Base-by-base conservation (phyloP, 2,888 invertebrate species). In the Liodrosophila aerea region DNA sequence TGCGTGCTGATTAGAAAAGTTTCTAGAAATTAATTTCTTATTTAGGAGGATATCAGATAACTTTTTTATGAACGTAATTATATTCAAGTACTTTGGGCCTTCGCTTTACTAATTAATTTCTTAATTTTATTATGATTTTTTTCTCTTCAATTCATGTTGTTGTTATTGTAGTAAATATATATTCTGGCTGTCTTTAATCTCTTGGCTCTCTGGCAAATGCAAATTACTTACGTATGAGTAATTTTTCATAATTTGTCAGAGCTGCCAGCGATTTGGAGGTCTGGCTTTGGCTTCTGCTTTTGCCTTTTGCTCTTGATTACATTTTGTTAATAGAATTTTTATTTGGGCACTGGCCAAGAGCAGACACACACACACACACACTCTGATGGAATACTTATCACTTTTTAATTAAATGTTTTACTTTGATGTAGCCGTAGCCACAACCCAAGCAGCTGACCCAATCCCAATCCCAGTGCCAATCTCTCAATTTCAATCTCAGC, bases 331-430 rank as follows among this genome's bases (percentile, higher is more conserved):
- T 83, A 76, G 66, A 66, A 76, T 74, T 66, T 59, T 51, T 22
- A 22, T 22, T 65, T 73, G 64, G 61, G 40, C 66, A 56, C 45
- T 18, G 60, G 75, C 73, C 62, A 68, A 50, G 58, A 43, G 57
- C 61, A 53, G 15, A 8, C 18, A 22, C 18, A 37, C 47, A 45
- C 46, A 33, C 57, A 62, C 49, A 61, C 3, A 22, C 3, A 22
- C 3, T 4, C 57, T 58, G 52, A 61, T 61, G 64, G 67, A 63
- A 37, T 68, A 80, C 64, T 74, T 81, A 84, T 81, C 74, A 77
- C 63, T 81, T 80, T 81, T 80, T 80, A 80, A 80, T 84, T 80
- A 84, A 80, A 84, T 80, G 51, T 77, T 53, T 71, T 13, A 64
- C 82, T 84, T 84, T 78, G 78, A 84, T 76, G 77, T 77, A 53